Conservation (phyloP, 2,797 vertebrate genomes). For the Schizopygopsis pylzovi region DNA sequence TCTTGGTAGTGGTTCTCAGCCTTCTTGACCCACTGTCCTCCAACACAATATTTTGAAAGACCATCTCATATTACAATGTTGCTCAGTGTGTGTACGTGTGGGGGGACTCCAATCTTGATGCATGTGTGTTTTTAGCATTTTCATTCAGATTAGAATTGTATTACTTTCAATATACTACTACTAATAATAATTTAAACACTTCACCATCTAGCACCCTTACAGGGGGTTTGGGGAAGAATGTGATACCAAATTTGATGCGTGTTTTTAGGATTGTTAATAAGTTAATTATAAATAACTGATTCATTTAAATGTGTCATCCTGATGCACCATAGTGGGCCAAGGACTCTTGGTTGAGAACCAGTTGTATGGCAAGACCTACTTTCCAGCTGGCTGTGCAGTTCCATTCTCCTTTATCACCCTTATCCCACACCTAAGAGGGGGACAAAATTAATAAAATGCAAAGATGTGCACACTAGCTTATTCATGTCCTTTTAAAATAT, state of each 20-base stretch:
- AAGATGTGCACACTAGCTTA: too few relatives aligned
- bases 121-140: background rate
- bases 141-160: background rate
- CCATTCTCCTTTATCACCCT: conserved; percentile 96
- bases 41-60: background rate
- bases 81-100: too few relatives aligned
- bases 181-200: background rate
- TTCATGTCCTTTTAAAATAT: background rate
- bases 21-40: background rate
- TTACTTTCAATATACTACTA: background rate
- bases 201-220: background rate
- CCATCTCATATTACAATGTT: background rate
- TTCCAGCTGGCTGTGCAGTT: conserved; percentile 99
- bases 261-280: background rate
- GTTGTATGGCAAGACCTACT: conserved; percentile 72
- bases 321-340: background rate
- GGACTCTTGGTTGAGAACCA: background rate
- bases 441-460: too few relatives aligned
- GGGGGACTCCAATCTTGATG: background rate
- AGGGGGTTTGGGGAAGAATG: background rate
- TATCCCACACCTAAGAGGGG: conserved; percentile 92
- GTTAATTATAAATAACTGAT: background rate
- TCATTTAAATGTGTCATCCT: background rate
- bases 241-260: background rate
- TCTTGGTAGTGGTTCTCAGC: background rate